Conservation (phyloP, 2,113 vertebrate species). For the Orcinus orca region DNA sequence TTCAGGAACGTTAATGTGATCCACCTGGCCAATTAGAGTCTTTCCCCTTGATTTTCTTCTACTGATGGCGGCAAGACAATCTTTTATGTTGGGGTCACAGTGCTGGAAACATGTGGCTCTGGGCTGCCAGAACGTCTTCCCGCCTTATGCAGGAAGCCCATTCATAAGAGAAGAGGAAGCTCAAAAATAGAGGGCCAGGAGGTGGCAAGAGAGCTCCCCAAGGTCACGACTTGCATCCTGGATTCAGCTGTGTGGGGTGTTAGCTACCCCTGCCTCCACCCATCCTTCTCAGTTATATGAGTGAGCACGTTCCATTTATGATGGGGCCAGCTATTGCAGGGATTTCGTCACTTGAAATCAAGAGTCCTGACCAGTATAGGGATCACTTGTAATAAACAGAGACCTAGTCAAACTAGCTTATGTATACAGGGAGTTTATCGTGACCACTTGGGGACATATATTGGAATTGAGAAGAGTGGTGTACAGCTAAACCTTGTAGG, state of each 20-base stretch:
- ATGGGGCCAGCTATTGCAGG: neutral
- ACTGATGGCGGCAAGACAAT: neutral
- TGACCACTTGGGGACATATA: neutral
- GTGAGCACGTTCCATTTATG: neutral
- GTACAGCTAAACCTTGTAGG: neutral
- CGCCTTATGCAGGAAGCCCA: neutral
- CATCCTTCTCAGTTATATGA: neutral
- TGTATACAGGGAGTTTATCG: neutral
- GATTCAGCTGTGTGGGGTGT: neutral
- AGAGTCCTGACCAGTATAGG: neutral
- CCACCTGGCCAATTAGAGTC: neutral
- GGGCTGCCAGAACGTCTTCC: neutral
- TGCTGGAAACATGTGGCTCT: neutral
- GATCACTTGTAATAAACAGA: neutral
- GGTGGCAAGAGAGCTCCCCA: neutral
- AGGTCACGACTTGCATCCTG: neutral
- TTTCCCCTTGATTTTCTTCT: neutral
- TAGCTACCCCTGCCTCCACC: neutral
- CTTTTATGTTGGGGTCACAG: neutral
- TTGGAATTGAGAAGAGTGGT: neutral
- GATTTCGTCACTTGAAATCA: neutral
- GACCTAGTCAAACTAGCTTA: neutral
- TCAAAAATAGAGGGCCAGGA: neutral
- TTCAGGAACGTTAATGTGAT: neutral
- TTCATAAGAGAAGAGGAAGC: neutral